Evolutionary conservation across 2,888 invertebrate species (phyloP).

Genomic region (Masnerella sp.): DNA sequence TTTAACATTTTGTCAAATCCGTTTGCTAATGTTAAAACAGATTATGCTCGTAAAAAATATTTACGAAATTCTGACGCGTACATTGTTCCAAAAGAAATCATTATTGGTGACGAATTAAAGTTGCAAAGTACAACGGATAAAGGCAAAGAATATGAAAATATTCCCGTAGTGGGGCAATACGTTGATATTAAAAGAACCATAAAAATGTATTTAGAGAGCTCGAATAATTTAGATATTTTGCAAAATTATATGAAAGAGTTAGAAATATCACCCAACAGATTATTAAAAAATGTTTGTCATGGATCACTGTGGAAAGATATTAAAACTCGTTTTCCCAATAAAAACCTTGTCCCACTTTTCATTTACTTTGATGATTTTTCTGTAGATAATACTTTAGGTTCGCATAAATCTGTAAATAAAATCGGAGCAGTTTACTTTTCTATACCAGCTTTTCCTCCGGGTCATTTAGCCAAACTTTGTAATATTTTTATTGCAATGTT

Average conservation of each 20-base stretch:
- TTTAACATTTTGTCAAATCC: neutral
- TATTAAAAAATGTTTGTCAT: conserved; percentile 33
- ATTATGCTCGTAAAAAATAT: neutral
- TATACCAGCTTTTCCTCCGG: neutral
- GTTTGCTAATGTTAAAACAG: neutral
- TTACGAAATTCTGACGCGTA: neutral
- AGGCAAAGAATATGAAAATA: neutral
- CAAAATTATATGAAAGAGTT: neutral
- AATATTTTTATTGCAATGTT: conserved; percentile 28
- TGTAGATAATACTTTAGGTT: conserved; percentile 31
- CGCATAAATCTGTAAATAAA: conserved; percentile 31
- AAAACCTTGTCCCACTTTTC: conserved; percentile 27
- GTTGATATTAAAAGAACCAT: neutral
- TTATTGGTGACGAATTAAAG: neutral
- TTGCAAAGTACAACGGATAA: neutral
- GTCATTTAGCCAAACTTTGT: neutral
- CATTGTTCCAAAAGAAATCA: neutral
- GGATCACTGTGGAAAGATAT: conserved; percentile 27
- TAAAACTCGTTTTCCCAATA: conserved; percentile 7
- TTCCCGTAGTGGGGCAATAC: neutral
- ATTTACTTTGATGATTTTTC: conserved; percentile 38
- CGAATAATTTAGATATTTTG: neutral
- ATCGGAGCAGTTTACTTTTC: conserved; percentile 37
- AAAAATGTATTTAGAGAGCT: neutral
- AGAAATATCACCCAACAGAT: too few species aligned